Base-by-base conservation (phyloP, 2,113 vertebrate genomes). In the Albula goreensis region DNA sequence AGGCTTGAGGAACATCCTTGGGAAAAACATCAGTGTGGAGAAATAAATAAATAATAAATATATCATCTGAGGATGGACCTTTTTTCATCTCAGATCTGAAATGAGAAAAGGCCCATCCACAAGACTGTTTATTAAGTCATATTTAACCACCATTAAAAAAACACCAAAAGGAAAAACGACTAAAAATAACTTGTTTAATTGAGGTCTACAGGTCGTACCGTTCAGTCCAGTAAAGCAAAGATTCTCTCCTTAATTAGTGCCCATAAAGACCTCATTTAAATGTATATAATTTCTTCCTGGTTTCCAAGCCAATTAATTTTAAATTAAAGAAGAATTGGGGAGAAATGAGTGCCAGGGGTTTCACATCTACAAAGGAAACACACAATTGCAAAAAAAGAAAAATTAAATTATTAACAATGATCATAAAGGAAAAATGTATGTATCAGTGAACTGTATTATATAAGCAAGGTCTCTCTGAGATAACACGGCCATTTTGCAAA, bases 141-240 rank as follows among this genome's bases (percentile, higher is more conserved):
- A 82, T 19, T n/a, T 87, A 88, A 90, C 89, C 87, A 83, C 89
- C 80, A 89, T 82, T 74, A 90, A 63, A 84, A 81, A 86, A 83
- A 90, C 89, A 89, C 79, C 80, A 90, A 90, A 66, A 66, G 60
- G 60, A 19, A 66, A 66, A 66, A 66, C 60, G 84, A 83, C 87
- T 94, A 94, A 94, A 94, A 94, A 95, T 93, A 91, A 94, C 93
- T 94, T 95, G n/a, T 94, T 93, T 96, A 96, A 96, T 95, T 95
- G 94, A 91, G 95, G 94, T 95, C 94, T 92, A 83, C 74, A 53
- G 95, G 95, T 95, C 95, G 93, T 79, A 85, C 84, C 87, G 91
- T 93, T 94, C 92, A 90, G 87, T 86, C 93, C 89, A 91, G 93
- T 93, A 92, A 94, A 93, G 91, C 90, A 89, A 91, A 11, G 92